Base-by-base conservation (phyloP, 2,797 vertebrate species). In the Eulemur albifrons region DNA sequence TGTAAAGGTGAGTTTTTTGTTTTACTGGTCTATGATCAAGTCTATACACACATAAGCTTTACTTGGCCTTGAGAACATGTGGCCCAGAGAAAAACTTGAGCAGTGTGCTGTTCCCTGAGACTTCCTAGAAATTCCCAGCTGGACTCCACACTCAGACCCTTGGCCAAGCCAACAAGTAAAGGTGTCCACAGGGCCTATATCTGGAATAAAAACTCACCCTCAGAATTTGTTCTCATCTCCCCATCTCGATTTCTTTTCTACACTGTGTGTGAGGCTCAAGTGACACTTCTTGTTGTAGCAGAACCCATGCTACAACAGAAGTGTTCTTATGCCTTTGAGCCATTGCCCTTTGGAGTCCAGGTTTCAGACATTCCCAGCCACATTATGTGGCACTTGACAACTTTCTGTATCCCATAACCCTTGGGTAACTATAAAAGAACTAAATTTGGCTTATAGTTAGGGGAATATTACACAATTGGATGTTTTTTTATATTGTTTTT, bases 401-500 rank as follows among this genome's bases (percentile, higher is more conserved):
- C 21, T 94, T 73, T 13, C 27, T 80, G 15, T 80, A 79, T 82
- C 45, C 40, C 23, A 92, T 21, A 88, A 35, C 27, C 8, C 4
- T 84, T 54, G 15, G 9, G 35, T 12, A 18, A 92, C 17, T 83
- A 77, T 63, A 90, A 85, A 11, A 67, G 70, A 35, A 52, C n/a
- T 20, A 63, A 54, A 87, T 90, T 14, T 35, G 45, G 38, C 35
- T 89, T 82, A 54, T 0, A 65, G 14, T 73, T 67, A 63, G 21
- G 40, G 69, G 27, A 69, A 80, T 23, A 40, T 65, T 61, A 43
- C 12, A 80, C 2, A 69, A 15, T 40, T 73, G 35, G 21, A 76
- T 93, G 45, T 72, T 90, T 80, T 79, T 89, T 93, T 15, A 79
- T 83, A n/a, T 38, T 84, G 45, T 80, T 30, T n/a, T n/a, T n/a